phyloP scores from a whole-genome alignment of 64 coral and sea anemone species.

The Pocillopora verrucosa region DNA sequence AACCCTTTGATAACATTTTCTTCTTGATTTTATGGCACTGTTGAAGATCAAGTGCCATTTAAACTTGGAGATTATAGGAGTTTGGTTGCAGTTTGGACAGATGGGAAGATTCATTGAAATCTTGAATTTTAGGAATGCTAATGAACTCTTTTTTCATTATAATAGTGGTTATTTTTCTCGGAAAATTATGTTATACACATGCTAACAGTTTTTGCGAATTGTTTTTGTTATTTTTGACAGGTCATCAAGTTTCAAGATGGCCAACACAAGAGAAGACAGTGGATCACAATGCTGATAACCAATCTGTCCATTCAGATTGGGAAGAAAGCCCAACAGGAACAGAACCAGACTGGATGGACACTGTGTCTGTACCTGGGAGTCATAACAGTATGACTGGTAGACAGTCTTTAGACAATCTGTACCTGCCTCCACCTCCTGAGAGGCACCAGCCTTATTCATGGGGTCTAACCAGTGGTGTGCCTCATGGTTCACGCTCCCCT shows the following conservation, averaged over 20 bases:
- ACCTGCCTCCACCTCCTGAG: conserved; percentile 19
- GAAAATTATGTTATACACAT: no score
- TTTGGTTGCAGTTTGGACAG: no score
- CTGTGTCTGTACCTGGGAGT: not conserved
- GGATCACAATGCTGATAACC: not conserved
- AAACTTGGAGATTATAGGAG: no score
- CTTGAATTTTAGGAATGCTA: no score
- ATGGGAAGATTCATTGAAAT: no score
- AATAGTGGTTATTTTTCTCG: no score
- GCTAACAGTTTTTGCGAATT: no score
- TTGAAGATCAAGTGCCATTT: no score
- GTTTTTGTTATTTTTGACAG: not conserved
- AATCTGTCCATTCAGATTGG: conserved; percentile 27
- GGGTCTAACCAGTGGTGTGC: not conserved
- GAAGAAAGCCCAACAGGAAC: not conserved
- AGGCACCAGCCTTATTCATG: not conserved
- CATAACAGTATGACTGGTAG: not conserved
- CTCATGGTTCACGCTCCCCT: not conserved
- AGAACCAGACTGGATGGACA: not conserved
- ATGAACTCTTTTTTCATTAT: no score
- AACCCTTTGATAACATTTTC: no score
- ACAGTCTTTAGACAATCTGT: conserved; percentile 6
- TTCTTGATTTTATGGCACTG: no score
- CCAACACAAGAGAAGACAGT: not conserved
- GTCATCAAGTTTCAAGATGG: not conserved